These are phyloP conservation scores for Heterotilapia buettikoferi DNA, from an alignment of 2,113 vertebrate species.

Conservation along the genomic window DNA sequence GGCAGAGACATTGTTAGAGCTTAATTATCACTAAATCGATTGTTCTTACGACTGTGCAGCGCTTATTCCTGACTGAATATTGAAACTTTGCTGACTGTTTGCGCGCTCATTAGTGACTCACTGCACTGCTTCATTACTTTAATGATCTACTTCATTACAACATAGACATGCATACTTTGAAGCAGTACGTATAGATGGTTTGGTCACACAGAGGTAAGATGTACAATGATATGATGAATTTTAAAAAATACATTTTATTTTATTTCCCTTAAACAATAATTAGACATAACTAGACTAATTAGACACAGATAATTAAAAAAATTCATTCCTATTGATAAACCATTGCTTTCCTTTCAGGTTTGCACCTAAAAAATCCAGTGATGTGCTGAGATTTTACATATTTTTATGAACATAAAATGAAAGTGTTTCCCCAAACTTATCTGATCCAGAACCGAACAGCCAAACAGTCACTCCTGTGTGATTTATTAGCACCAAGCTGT, in stretches of 20 bases:
- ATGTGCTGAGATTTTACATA: neutral
- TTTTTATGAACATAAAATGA: neutral
- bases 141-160: neutral
- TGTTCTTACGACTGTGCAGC: neutral
- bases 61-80: neutral
- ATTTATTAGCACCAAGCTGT: neutral
- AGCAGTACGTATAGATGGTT: neutral
- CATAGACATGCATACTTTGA: neutral
- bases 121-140: neutral
- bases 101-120: neutral
- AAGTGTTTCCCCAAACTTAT: neutral
- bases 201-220: neutral
- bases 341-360: neutral
- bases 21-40: neutral
- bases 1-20: neutral
- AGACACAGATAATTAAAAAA: no score
- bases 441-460: neutral
- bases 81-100: neutral
- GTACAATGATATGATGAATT: neutral
- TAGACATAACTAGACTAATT: neutral
- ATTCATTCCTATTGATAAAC: neutral
- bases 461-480: neutral
- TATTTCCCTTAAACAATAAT: neutral
- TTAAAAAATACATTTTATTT: accelerated
- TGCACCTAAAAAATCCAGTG: neutral